Base-by-base conservation (phyloP, 2,888 invertebrate species). In the Galerucella nymphaeae region DNA sequence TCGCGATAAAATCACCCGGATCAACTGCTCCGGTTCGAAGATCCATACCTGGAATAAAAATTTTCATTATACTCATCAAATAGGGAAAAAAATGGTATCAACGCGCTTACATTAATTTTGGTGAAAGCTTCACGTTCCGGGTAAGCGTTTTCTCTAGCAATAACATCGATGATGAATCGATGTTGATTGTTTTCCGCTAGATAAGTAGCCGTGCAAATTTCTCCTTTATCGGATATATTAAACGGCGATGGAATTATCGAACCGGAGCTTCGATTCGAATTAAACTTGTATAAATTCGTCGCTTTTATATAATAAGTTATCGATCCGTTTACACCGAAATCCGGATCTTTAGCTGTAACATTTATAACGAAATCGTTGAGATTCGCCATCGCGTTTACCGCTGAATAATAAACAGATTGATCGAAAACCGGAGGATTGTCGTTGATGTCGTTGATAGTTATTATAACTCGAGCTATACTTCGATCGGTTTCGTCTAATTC, bases 141-240 rank as follows among this genome's bases (percentile, higher is more conserved):
- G 14, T 91, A 90, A 2, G 94, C 93, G 2, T 90, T 87, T 84
- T 97, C 96, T 74, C 93, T 93, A 0, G 96, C 96, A 11, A 95
- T 90, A 59, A 96, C 90, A 82, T 95, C 94, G 66, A 96, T 88
- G 71, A 94, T 91, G 83, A 97, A 97, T 62, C 95, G 88, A 83
- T 96, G 95, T 81, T 96, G 95, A 83, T 94, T 94, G 85, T 96
- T 96, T 83, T 96, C 96, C 0, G 94, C 93, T 91, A 96, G 93
- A 81, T 93, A 93, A 42, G 93, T 91, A 0, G 95, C 93, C 0
- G 96, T 96, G 73, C 90, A 89, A 41, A 95, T 86, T 85, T 90
- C 87, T 78, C 95, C 94, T 78, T 90, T 90, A 66, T 91, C 90
- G 0, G 91, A 91, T 6, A 95, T 92, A 76, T 93, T 93, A 82